Evolutionary conservation across 2,797 vertebrate genomes (phyloP), one percentile per base, ranked within the genome.

Genomic region (Florisuga fusca): DNA sequence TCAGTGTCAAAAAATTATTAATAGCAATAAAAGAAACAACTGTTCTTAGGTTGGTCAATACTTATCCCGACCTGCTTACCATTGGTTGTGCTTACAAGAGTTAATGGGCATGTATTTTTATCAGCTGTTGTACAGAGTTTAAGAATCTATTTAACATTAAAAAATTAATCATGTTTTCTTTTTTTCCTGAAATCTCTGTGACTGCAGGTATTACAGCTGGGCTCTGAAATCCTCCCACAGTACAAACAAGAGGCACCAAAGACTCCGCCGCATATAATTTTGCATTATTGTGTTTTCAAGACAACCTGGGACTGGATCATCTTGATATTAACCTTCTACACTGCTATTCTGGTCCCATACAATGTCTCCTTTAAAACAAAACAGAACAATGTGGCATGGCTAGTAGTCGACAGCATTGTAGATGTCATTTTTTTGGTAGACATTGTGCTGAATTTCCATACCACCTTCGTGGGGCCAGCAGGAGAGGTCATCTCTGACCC

Each of bases 221-320:
- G 99, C 96, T 99, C 99, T 25, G 99, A 99, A 93, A 99, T 99
- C 90, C 98, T 99, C 92, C 99, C 99, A 29, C 99, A 99, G 96
- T 99, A 99, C 98, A 99, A 99, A 95, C 99, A 99, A 98, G 99
- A 99, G 97, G 99, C 99, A 59, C 99, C 99, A 95, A 99, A 99
- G 98, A 99, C 99, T 34, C 99, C 99, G 1, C 99, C 99, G 0
- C 99, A 99, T 97, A 99, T 99, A 96, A 99, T 99, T 98, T 98
- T 99, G 80, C 99, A 99, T 98, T 99, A 99, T 95, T 99, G 99
- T 96, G 98, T 99, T 92, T 99, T 99, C 97, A 99, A 99, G 98
- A 99, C 99, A 96, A 99, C 99, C 5, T 99, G 99, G 99, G 99
- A 99, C 96, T 99, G 99, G 99, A 99, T 99, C 96, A 99, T 99